phyloP scores from a whole-genome alignment of 2,888 invertebrate species.

The Linyphia triangularis region DNA sequence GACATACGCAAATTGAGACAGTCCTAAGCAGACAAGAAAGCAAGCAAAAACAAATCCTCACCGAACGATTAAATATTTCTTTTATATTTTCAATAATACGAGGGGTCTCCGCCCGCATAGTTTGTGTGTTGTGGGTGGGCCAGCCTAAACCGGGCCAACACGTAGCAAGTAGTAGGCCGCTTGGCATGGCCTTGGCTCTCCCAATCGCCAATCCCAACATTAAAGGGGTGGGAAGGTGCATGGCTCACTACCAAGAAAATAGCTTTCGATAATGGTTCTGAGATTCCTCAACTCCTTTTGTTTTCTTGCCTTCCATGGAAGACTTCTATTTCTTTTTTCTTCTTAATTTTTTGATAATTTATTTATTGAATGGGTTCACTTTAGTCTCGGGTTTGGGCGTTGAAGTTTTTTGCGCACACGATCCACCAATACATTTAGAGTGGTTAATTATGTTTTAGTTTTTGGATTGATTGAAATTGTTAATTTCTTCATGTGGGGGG shows the following conservation, averaged over 20 bases:
- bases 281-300: slow-evolving; percentile 52
- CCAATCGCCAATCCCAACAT: slow-evolving; percentile 63
- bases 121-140: slow-evolving; percentile 73
- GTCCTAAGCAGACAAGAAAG: too few relatives aligned
- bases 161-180: slow-evolving; percentile 30
- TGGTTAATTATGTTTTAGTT: slow-evolving; percentile 66
- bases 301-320: slow-evolving; percentile 54
- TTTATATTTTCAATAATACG: slow-evolving; percentile 43
- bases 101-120: slow-evolving; percentile 67
- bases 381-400: slow-evolving; percentile 62
- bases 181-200: slow-evolving; percentile 68
- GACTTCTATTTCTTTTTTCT: slow-evolving; percentile 14
- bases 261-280: slow-evolving; percentile 68
- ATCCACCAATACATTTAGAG: slow-evolving; percentile 66
- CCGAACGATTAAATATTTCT: slow-evolving; percentile 19
- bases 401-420: slow-evolving; percentile 2
- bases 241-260: slow-evolving; percentile 45
- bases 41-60: too few relatives aligned
- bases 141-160: slow-evolving; percentile 18
- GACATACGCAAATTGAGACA: too few relatives aligned
- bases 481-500: slow-evolving; percentile 23
- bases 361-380: slow-evolving; percentile 35
- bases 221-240: slow-evolving; percentile 71
- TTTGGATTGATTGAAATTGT: slow-evolving; percentile 43
- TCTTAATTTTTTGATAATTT: slow-evolving; percentile 36